A percentile compares a stretch with the other conserved stretches of the same genome.
Evolutionary conservation across 2,888 invertebrate species (phyloP).

Genomic region (Pristionchus exspectatus): DNA sequence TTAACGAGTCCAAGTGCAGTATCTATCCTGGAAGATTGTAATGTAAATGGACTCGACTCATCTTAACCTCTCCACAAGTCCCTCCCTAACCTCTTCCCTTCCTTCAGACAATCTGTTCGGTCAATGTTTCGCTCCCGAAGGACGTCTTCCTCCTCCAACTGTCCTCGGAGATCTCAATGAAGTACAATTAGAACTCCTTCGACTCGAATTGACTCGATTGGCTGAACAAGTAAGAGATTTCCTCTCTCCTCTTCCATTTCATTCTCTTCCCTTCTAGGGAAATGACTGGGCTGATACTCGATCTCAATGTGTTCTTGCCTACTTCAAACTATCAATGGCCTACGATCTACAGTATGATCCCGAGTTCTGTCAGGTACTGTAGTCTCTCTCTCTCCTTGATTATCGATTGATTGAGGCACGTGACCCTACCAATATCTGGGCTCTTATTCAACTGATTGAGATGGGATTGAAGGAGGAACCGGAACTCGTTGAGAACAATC

Average conservation of each 20-base stretch:
- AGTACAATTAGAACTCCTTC: slow-evolving; percentile 71
- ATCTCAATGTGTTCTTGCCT: slow-evolving; percentile 76
- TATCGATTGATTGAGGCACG: slow-evolving; percentile 55
- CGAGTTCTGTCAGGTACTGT: slow-evolving; percentile 75
- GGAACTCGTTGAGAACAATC: slow-evolving; percentile 22
- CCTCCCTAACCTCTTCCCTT: not conserved
- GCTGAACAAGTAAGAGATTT: slow-evolving; percentile 41
- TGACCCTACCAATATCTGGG: slow-evolving; percentile 75
- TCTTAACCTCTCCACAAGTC: not conserved
- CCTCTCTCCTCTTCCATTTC: not conserved
- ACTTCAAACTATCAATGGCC: slow-evolving; percentile 75
- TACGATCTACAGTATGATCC: slow-evolving; percentile 76
- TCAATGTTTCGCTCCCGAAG: slow-evolving; percentile 72
- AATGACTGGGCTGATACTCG: slow-evolving; percentile 73
- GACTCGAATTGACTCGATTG: slow-evolving; percentile 68
- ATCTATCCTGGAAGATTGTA: no score
- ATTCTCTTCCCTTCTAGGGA: slow-evolving; percentile 56
- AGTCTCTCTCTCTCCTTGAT: not conserved
- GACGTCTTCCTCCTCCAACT: slow-evolving; percentile 69
- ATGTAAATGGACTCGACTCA: no score
- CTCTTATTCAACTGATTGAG: slow-evolving; percentile 70
- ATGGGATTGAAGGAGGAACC: slow-evolving; percentile 54
- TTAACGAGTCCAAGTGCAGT: no score
- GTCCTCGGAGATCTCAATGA: slow-evolving; percentile 70
- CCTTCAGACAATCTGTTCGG: slow-evolving; percentile 75